phyloP scores from a whole-genome alignment of 2,888 invertebrate genomes.

The Morpho helenor region DNA sequence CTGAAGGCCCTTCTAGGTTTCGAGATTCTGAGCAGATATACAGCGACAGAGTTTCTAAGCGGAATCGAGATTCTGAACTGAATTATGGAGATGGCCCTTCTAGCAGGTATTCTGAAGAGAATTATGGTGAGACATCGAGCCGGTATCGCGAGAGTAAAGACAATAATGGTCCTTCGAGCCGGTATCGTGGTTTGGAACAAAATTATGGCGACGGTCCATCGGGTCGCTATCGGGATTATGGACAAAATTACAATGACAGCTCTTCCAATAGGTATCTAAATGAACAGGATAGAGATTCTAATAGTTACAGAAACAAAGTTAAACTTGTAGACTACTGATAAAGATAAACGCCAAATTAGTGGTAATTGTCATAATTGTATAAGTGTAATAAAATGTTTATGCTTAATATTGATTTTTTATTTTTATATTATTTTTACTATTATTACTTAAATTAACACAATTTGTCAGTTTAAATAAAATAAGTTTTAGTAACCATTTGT shows the following conservation, averaged over 20 bases:
- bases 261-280: conserved; percentile 28
- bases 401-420: conserved; percentile 13
- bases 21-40: conserved; percentile 24
- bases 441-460: conserved; percentile 68
- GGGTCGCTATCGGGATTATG: conserved; percentile 23
- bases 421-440: conserved; percentile 34
- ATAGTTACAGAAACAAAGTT: conserved; percentile 45
- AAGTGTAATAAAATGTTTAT: conserved; percentile 20
- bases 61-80: conserved; percentile 24
- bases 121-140: conserved; percentile 22
- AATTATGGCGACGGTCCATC: conserved; percentile 20
- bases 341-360: conserved; percentile 13
- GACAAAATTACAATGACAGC: conserved; percentile 21
- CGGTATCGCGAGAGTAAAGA: conserved; percentile 26
- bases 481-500: too few relatives aligned
- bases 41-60: conserved; percentile 25
- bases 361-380: conserved; percentile 22
- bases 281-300: conserved; percentile 28
- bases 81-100: conserved; percentile 21
- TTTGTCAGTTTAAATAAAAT: too few relatives aligned
- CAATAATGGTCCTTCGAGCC: conserved; percentile 24
- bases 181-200: conserved; percentile 26
- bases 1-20: conserved; percentile 24
- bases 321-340: conserved; percentile 65
- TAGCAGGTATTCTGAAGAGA: conserved; percentile 21